phyloP scores from a whole-genome alignment of 2,113 vertebrate genomes.

The Edolisoma coerulescens region DNA sequence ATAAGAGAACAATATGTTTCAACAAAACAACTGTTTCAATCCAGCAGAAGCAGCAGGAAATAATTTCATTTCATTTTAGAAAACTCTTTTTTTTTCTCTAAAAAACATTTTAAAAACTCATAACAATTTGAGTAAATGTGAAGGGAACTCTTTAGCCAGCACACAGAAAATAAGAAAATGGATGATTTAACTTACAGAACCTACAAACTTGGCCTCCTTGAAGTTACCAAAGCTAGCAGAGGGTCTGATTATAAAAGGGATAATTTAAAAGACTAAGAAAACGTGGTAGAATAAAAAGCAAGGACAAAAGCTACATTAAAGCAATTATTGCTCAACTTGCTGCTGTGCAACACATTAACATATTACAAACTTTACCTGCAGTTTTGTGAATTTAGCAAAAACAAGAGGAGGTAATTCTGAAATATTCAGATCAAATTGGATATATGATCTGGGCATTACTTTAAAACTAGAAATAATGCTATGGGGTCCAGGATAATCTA shows the following conservation, averaged over 20 bases:
- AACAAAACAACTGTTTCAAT: conserved; percentile 41
- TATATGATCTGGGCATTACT: neutral
- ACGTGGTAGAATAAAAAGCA: neutral
- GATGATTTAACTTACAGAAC: conserved; percentile 38
- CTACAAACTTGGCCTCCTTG: neutral
- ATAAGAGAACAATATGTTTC: conserved; percentile 48
- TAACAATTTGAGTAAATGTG: conserved; percentile 47
- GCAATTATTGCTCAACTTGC: neutral
- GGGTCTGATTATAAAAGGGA: neutral
- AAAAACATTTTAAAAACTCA: conserved; percentile 27
- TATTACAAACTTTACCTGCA: neutral
- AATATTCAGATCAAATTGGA: neutral
- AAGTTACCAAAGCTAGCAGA: conserved; percentile 29
- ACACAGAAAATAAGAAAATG: conserved; percentile 60
- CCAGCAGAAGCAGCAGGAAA: conserved; percentile 50
- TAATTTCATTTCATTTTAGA: neutral
- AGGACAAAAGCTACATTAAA: conserved; percentile 20
- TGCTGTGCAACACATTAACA: neutral
- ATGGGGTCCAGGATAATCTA: neutral
- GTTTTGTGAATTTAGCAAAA: neutral
- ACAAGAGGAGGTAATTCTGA: neutral
- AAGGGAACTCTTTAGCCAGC: conserved; percentile 35
- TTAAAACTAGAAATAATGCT: neutral
- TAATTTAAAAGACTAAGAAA: conserved; percentile 8
- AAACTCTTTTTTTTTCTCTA: neutral